Conservation (phyloP, 1,140 invertebrate species). For the Cotesia chilonis region DNA sequence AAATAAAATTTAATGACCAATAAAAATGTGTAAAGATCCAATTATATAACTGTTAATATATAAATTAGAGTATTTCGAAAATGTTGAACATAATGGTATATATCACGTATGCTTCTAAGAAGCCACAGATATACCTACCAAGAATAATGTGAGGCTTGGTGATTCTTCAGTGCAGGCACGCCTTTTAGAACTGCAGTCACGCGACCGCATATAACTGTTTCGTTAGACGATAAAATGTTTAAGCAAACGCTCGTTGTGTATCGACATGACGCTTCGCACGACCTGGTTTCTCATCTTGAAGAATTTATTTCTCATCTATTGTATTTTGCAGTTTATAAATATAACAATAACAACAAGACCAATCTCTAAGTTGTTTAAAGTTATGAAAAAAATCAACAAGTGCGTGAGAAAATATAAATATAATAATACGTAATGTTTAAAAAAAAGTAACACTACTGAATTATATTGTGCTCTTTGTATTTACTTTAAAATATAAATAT, state of each 20-base stretch:
- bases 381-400: not conserved
- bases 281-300: conserved; percentile 25
- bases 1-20: too few relatives aligned
- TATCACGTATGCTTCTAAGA: conserved; percentile 1
- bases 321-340: conserved; percentile 15
- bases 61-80: too few relatives aligned
- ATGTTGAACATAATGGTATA: not conserved
- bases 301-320: conserved; percentile 23
- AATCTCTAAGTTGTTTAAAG: not conserved
- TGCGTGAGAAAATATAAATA: conserved; percentile 8
- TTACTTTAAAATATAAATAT: not conserved
- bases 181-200: conserved; percentile 35
- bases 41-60: too few relatives aligned
- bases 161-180: conserved; percentile 23
- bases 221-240: conserved; percentile 35
- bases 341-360: not conserved
- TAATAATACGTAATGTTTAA: not conserved
- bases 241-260: conserved; percentile 16
- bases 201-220: conserved; percentile 37
- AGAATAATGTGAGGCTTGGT: conserved; percentile 18
- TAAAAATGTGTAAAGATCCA: too few relatives aligned
- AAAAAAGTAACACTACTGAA: not conserved
- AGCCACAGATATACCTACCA: not conserved
- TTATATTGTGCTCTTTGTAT: not conserved
- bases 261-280: conserved; percentile 32